Conservation (phyloP, 2,888 invertebrate species). For the Nasonia oneida region DNA sequence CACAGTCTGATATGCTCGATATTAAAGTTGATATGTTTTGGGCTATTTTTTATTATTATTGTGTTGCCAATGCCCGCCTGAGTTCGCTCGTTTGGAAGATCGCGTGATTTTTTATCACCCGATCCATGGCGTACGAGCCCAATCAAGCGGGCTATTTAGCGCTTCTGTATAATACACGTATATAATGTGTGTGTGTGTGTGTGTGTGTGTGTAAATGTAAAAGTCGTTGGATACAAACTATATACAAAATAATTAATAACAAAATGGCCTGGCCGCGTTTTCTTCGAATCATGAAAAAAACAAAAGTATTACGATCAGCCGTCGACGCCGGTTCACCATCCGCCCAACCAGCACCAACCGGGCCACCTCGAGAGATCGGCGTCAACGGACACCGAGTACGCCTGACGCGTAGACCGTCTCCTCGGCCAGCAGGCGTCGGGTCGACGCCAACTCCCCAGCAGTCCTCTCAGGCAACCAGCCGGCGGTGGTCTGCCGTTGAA, state of each 20-base stretch:
- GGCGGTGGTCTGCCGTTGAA: slow-evolving; percentile 65
- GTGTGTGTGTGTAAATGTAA: not conserved
- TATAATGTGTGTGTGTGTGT: not conserved
- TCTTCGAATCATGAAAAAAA: not conserved
- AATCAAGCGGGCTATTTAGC: no score
- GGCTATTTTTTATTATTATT: not conserved
- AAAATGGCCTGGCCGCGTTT: not conserved
- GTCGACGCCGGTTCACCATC: slow-evolving; percentile 77
- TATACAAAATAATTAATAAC: not conserved
- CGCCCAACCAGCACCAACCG: slow-evolving; percentile 58
- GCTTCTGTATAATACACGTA: not conserved
- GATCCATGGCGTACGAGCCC: no score
- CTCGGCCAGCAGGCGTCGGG: slow-evolving; percentile 62
- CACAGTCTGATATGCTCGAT: not conserved
- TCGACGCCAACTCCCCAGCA: slow-evolving; percentile 58
- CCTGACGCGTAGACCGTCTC: slow-evolving; percentile 81
- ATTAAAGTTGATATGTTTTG: not conserved
- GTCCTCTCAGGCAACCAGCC: slow-evolving; percentile 41
- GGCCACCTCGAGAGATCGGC: slow-evolving; percentile 75
- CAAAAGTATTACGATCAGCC: slow-evolving; percentile 69
- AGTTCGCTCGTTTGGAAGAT: no score
- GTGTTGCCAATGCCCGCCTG: no score
- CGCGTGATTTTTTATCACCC: no score
- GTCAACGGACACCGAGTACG: slow-evolving; percentile 87
- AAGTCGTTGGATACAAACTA: not conserved